Conservation (phyloP, 2,888 invertebrate species). For the Amaurobius ferox region DNA sequence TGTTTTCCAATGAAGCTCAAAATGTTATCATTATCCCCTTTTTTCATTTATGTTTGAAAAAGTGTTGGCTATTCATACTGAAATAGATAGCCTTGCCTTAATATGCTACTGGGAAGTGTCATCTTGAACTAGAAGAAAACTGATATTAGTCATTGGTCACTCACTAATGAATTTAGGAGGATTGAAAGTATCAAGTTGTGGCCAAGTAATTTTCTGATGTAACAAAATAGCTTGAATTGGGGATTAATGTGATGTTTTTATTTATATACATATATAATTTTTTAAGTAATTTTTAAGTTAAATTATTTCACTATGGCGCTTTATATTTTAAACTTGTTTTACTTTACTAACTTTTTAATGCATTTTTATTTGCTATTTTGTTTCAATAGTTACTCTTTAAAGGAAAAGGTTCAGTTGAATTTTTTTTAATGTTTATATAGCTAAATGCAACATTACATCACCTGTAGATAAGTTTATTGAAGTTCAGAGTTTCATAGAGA, state of each 20-base stretch:
- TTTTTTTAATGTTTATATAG: conserved; percentile 25
- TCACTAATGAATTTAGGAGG: conserved; percentile 22
- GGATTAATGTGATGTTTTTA: conserved; percentile 39
- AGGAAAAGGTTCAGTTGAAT: background rate
- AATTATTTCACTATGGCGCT: background rate
- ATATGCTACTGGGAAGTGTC: conserved; percentile 29
- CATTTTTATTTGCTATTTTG: background rate
- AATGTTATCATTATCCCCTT: background rate
- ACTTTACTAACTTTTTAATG: background rate
- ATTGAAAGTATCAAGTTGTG: conserved; percentile 23
- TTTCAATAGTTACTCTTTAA: background rate
- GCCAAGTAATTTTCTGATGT: conserved; percentile 39
- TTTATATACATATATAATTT: no score
- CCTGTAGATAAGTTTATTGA: conserved; percentile 30
- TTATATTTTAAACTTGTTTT: background rate
- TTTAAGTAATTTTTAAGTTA: conserved; percentile 3
- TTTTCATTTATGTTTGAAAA: background rate
- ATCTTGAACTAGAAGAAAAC: conserved; percentile 37
- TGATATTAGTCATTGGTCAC: conserved; percentile 27
- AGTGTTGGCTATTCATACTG: conserved; percentile 41
- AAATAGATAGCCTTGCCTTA: conserved; percentile 67
- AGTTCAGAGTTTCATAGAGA: conserved; percentile 62
- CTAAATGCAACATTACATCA: conserved; percentile 6
- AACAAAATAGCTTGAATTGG: conserved; percentile 29
- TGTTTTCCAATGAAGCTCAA: conserved; percentile 54